Evolutionary conservation across 2,888 invertebrate species (phyloP), one percentile per base, ranked within the genome.

Genomic region (Oithona nana): DNA sequence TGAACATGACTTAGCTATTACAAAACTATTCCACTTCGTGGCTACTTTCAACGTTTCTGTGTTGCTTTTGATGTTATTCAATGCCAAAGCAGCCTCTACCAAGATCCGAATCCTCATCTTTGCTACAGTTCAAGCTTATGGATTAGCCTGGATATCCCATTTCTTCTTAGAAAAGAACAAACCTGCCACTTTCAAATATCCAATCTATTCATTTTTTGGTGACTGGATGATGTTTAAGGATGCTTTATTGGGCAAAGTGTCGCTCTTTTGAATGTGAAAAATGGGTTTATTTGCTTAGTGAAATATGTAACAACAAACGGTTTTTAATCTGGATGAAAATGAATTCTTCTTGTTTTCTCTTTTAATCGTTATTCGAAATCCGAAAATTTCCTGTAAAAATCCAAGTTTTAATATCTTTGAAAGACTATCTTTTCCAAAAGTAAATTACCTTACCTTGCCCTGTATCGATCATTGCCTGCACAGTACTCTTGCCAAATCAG

Each of bases 401-500:
- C n/a, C n/a, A n/a, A n/a, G n/a, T n/a, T n/a, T n/a, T n/a, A n/a
- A n/a, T n/a, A n/a, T n/a, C n/a, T n/a, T n/a, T n/a, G n/a, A n/a
- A n/a, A n/a, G n/a, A n/a, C n/a, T n/a, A n/a, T n/a, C n/a, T n/a
- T n/a, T n/a, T n/a, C n/a, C n/a, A n/a, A n/a, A n/a, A n/a, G n/a
- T n/a, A n/a, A n/a, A n/a, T n/a, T n/a, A n/a, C n/a, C 65, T 64
- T 28, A 67, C 67, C 67, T 66, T 52, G 65, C 64, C 56, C 67
- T 63, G 52, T 61, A 55, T 22, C 65, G 66, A 48, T 67, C 80
- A 6, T 65, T 64, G 20, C 66, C 66, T 67, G 82, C 82, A 72
- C 86, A 88, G 73, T 88, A 89, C 72, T 90, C 90, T 69, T 86
- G 88, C 76, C 87, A 86, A 67, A 94, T 86, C 68, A 93, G 79